Evolutionary conservation across 2,113 vertebrate species (phyloP).

Genomic region (human (Homo sapiens)): GRCh38 chr1:189184501-189185000

Average conservation of each 20-base stretch:
- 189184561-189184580: background rate
- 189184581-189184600: background rate
- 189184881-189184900: background rate
- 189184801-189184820: conserved; percentile 35
- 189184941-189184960: background rate
- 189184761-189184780: background rate
- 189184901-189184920: background rate
- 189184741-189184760: background rate
- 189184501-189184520: background rate
- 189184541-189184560: background rate
- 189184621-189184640: background rate
- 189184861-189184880: conserved; percentile 30
- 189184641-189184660: background rate
- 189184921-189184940: background rate
- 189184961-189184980: background rate
- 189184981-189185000: accelerated
- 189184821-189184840: background rate
- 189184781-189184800: conserved; percentile 37
- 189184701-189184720: background rate
- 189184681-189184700: background rate
- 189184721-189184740: background rate
- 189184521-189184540: background rate
- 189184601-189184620: background rate
- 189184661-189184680: background rate
- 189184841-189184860: background rate